These are phyloP conservation scores for Timandra comae DNA, from an alignment of 2,888 invertebrate genomes.

Conservation along the genomic window DNA sequence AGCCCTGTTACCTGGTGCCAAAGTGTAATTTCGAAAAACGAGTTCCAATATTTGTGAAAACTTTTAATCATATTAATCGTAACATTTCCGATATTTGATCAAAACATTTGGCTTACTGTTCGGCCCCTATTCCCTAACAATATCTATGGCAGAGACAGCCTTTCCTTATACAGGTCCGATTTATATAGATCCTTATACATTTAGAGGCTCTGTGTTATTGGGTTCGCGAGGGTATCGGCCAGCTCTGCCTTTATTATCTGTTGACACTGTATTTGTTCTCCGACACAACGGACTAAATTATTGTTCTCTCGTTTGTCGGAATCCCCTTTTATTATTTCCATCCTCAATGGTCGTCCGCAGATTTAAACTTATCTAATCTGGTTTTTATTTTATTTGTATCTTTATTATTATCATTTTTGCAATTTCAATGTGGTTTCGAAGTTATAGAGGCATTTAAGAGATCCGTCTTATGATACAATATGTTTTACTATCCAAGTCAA, in stretches of 20 bases:
- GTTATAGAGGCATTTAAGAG: too few relatives aligned
- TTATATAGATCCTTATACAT: slow-evolving; percentile 42
- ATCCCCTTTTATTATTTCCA: slow-evolving; percentile 32
- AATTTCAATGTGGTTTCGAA: too few relatives aligned
- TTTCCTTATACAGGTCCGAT: slow-evolving; percentile 40
- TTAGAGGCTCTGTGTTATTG: slow-evolving; percentile 41
- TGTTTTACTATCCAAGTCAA: too few relatives aligned
- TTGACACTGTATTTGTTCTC: slow-evolving; percentile 53
- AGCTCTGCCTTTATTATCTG: slow-evolving; percentile 51
- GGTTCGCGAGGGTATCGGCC: slow-evolving; percentile 40
- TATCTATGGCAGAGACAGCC: slow-evolving; percentile 40
- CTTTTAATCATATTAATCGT: slow-evolving; percentile 15
- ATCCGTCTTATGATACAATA: too few relatives aligned
- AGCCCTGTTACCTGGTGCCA: too few relatives aligned
- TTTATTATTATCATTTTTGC: neutral
- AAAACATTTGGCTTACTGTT: slow-evolving; percentile 38
- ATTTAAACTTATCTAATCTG: slow-evolving; percentile 27
- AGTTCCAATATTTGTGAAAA: too few relatives aligned
- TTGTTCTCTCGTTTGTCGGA: slow-evolving; percentile 35
- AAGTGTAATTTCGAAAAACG: too few relatives aligned
- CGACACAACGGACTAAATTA: slow-evolving; percentile 45
- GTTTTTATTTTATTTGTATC: slow-evolving; percentile 12
- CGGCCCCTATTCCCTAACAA: slow-evolving; percentile 38
- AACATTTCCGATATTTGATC: slow-evolving; percentile 33
- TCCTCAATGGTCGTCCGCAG: slow-evolving; percentile 21